phyloP scores from a whole-genome alignment of 2,888 invertebrate genomes.

The Lycia hirtaria region DNA sequence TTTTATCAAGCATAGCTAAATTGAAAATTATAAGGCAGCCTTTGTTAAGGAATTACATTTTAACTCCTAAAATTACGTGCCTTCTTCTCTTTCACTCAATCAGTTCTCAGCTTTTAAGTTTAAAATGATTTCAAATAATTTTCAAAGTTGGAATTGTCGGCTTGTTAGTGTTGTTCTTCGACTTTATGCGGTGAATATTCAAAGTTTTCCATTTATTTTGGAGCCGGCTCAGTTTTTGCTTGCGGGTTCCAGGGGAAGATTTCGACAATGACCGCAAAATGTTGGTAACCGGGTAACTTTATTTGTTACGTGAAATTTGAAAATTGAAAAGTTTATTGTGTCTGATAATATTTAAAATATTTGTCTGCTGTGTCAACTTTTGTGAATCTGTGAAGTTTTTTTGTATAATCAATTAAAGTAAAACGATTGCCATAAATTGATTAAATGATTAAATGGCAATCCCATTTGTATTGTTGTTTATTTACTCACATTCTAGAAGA shows the following conservation, averaged over 20 bases:
- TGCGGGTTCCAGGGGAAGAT: constrained; percentile 12
- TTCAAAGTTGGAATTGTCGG: constrained; percentile 7
- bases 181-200: constrained; percentile 27
- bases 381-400: neutral
- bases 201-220: constrained; percentile 28
- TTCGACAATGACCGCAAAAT: constrained; percentile 6
- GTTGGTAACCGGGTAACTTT: constrained; percentile 2
- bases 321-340: neutral
- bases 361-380: neutral
- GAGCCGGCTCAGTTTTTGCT: constrained; percentile 13
- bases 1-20: neutral
- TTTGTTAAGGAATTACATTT: constrained; percentile 4
- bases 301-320: constrained; percentile 4
- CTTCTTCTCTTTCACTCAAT: constrained; percentile 16
- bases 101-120: constrained; percentile 14
- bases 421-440: too few relatives aligned
- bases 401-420: neutral
- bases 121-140: constrained; percentile 24
- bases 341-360: neutral
- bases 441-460: too few relatives aligned
- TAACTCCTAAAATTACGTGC: constrained; percentile 13
- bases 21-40: constrained; percentile 17
- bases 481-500: too few relatives aligned
- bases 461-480: too few relatives aligned
- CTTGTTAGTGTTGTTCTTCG: constrained; percentile 35